Evolutionary conservation across 2,113 vertebrate genomes (phyloP).

Genomic region (Donacobius atricapilla): DNA sequence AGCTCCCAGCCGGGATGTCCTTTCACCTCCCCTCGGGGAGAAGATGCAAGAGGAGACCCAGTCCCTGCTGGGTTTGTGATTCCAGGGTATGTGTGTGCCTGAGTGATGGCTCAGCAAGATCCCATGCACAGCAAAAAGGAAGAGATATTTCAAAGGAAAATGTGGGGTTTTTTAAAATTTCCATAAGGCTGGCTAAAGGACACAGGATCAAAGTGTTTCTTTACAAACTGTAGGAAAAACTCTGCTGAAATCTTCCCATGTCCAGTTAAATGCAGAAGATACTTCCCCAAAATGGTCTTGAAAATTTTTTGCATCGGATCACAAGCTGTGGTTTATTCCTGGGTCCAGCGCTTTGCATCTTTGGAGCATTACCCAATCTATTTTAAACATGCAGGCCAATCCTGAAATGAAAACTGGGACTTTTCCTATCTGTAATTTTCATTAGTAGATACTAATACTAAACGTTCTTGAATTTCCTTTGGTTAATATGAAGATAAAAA

Average conservation of each 20-base stretch:
- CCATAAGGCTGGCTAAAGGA: not conserved
- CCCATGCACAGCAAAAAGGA: not conserved
- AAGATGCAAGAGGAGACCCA: not conserved
- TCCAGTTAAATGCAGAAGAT: not conserved
- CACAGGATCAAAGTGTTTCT: not conserved
- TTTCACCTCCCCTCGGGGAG: not conserved
- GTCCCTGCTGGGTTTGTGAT: not conserved
- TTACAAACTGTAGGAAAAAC: not conserved
- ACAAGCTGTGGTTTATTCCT: not conserved
- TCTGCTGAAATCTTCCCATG: not conserved
- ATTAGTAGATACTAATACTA: not conserved
- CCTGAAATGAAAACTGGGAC: not conserved
- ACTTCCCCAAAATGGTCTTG: not conserved
- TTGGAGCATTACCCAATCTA: not conserved
- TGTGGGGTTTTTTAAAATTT: fast-evolving
- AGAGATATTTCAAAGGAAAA: not conserved
- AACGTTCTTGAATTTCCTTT: not conserved
- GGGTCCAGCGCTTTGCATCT: not conserved
- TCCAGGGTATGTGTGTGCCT: not conserved
- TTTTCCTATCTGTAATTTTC: not conserved
- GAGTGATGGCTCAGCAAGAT: not conserved
- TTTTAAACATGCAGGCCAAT: not conserved
- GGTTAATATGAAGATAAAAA: not conserved
- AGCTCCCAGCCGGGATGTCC: not conserved
- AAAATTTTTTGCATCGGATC: not conserved